A percentile compares a stretch with the other conserved stretches of the same genome.
Conservation (phyloP, 2,113 vertebrate species). For the Melanostigma gelatinosum region DNA sequence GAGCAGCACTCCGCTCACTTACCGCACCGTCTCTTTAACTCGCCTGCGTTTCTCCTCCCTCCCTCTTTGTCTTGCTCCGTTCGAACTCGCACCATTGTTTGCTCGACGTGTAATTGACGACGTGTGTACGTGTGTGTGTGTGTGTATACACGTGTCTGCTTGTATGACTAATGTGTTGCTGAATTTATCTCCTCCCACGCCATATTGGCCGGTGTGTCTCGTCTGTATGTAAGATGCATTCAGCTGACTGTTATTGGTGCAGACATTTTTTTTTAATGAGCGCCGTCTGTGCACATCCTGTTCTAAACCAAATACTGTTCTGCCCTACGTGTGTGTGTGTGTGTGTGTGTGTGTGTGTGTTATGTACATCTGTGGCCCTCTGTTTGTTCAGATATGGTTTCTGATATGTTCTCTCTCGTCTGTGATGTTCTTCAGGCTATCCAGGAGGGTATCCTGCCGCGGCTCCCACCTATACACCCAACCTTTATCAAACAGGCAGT, state of each 20-base stretch:
- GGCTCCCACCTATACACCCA: constrained; percentile 95
- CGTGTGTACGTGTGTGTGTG: background rate
- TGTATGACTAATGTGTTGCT: constrained; percentile 49
- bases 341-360: constrained; percentile 15
- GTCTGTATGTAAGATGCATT: constrained; percentile 56
- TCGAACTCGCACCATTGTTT: constrained; percentile 4
- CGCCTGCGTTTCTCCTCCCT: background rate
- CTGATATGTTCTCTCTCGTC: constrained; percentile 39
- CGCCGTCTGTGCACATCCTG: constrained; percentile 78
- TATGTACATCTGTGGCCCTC: background rate
- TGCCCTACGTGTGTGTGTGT: constrained; percentile 20
- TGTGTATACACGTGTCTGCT: constrained; percentile 7
- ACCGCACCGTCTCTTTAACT: background rate
- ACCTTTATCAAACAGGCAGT: constrained; percentile 95
- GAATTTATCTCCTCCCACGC: constrained; percentile 61
- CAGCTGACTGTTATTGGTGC: constrained; percentile 67
- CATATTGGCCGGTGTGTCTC: constrained; percentile 67
- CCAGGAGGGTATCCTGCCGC: constrained; percentile 94
- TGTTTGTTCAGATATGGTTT: constrained; percentile 30
- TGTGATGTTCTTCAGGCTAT: constrained; percentile 86
- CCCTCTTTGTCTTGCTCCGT: constrained; percentile 21
- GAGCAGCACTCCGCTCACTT: constrained; percentile 29
- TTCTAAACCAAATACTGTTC: constrained; percentile 49
- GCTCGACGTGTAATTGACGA: constrained; percentile 45
- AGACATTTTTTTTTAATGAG: constrained; percentile 76